Evolutionary conservation across 2,113 vertebrate genomes (phyloP).

Genomic region (Nycticryphes semicollaris): DNA sequence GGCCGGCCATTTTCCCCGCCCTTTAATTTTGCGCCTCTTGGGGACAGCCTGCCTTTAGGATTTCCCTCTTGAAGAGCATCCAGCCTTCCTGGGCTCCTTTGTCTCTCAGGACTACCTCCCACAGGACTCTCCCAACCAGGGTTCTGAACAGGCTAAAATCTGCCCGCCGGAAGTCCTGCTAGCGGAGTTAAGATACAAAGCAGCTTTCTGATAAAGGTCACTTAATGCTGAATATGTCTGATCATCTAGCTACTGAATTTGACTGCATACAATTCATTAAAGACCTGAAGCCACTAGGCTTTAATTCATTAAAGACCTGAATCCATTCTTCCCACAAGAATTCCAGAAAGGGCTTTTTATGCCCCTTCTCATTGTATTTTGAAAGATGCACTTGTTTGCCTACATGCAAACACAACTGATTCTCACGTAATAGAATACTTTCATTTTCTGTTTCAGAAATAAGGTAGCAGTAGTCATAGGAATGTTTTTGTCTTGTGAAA

Average conservation of each 20-base stretch:
- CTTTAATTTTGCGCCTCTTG: no score
- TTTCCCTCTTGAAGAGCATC: no score
- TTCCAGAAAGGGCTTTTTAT: neutral
- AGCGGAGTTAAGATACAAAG: neutral
- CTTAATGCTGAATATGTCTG: neutral
- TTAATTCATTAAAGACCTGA: neutral
- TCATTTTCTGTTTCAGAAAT: neutral
- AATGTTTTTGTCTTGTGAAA: neutral
- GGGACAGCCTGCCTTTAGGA: no score
- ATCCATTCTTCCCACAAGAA: neutral
- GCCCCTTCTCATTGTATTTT: neutral
- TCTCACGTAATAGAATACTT: neutral
- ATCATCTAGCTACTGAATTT: neutral
- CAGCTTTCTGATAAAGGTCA: neutral
- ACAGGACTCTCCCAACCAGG: no score
- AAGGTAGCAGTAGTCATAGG: neutral
- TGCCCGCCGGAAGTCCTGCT: no score
- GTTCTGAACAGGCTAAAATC: no score
- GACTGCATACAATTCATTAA: neutral
- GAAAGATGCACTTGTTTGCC: neutral
- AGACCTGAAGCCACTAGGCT: neutral
- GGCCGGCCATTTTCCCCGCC: no score
- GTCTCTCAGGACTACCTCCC: no score
- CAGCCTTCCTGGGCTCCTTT: no score
- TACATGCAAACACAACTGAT: neutral